phyloP scores from a whole-genome alignment of 2,797 vertebrate genomes.

The Alcedo quadribrachys region DNA sequence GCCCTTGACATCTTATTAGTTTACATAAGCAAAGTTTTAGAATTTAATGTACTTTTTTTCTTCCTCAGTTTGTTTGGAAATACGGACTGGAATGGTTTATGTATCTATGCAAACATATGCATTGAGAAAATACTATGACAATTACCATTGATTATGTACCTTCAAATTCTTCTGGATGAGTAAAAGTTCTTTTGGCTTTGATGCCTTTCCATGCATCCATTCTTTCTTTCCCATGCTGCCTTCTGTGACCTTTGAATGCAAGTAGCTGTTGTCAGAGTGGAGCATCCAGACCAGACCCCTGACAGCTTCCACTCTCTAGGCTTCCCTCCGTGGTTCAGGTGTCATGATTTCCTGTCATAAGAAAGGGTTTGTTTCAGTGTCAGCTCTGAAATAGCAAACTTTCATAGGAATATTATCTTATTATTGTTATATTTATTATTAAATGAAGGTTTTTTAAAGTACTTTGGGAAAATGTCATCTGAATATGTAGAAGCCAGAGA shows the following conservation, averaged over 20 bases:
- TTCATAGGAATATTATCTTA: not conserved
- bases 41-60: not conserved
- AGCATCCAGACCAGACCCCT: not conserved
- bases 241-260: not conserved
- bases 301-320: not conserved
- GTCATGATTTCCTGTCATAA: not conserved
- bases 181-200: not conserved
- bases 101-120: accelerated
- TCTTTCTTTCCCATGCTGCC: not conserved
- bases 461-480: not conserved
- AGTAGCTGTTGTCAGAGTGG: not conserved
- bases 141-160: not conserved
- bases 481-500: not conserved
- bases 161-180: not conserved
- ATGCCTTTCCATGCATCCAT: not conserved
- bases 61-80: not conserved
- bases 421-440: not conserved
- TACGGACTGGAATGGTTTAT: not conserved
- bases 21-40: not conserved
- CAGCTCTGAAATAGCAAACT: not conserved
- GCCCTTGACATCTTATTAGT: not conserved
- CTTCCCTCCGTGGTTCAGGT: not conserved
- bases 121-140: not conserved
- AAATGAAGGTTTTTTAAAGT: not conserved
- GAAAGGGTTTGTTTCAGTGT: not conserved